Percentiles rank a stretch among this genome's conserved stretches.
Conservation (phyloP, 2,888 invertebrate species). For the Scaptomyza tumidula region DNA sequence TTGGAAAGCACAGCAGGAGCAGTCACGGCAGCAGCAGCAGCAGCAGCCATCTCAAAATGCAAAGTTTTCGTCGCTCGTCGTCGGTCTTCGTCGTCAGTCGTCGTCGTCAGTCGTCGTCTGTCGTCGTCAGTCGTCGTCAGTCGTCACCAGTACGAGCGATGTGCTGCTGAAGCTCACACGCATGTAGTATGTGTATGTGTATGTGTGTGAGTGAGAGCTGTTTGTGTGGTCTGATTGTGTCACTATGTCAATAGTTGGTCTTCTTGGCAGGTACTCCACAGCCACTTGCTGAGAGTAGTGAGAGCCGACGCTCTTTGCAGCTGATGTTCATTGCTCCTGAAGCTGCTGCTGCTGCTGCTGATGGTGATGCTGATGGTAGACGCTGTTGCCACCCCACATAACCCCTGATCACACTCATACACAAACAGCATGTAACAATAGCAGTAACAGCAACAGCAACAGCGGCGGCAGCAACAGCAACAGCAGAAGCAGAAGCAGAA, state of each 20-base stretch:
- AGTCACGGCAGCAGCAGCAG: constrained; percentile 7
- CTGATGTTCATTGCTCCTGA: constrained; percentile 34
- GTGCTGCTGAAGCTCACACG: constrained; percentile 4
- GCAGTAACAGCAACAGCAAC: constrained; percentile 19
- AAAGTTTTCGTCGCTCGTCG: constrained; percentile 33
- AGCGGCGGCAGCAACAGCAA: constrained; percentile 21
- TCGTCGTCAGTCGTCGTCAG: constrained; percentile 24
- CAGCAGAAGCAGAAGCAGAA: constrained; percentile 10
- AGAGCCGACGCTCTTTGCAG: constrained; percentile 43
- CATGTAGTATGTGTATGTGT: constrained; percentile 1
- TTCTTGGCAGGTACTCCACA: constrained; percentile 65
- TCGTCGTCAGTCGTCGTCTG: constrained; percentile 12
- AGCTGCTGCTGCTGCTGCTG: neutral
- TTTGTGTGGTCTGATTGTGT: constrained; percentile 70
- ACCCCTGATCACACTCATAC: constrained; percentile 1
- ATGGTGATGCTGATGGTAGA: constrained; percentile 1
- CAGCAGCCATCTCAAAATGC: constrained; percentile 44
- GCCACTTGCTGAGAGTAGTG: constrained; percentile 57
- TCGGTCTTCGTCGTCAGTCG: neutral
- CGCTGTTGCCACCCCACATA: constrained; percentile 2
- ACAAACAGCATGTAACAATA: constrained; percentile 25
- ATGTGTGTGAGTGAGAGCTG: constrained; percentile 30
- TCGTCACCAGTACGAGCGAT: constrained; percentile 15
- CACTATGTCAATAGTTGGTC: constrained; percentile 74
- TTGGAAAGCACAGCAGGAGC: constrained; percentile 26